Evolutionary conservation across 2,888 invertebrate genomes (phyloP).

Genomic region (Pseudococcus longispinus): DNA sequence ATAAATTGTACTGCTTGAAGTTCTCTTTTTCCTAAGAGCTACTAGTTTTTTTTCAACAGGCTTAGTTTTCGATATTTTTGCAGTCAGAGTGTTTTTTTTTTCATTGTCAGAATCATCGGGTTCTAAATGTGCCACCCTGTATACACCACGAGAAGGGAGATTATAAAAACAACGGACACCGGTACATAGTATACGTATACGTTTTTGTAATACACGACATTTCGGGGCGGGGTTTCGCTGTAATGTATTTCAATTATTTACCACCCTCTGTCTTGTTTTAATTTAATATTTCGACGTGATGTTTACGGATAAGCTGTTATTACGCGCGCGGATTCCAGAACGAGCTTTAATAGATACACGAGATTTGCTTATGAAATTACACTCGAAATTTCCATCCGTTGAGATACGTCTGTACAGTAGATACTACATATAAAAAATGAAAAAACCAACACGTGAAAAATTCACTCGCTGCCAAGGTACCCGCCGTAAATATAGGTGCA

Average conservation of each 20-base stretch:
- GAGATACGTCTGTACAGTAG: no score
- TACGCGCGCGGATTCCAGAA: not conserved
- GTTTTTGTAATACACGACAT: not conserved
- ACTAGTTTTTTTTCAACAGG: no score
- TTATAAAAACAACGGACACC: not conserved
- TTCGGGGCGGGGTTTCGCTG: not conserved
- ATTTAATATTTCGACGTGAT: constrained; percentile 24
- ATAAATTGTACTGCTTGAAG: no score
- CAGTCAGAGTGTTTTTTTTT: no score
- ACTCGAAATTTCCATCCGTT: not conserved
- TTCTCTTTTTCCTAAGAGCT: no score
- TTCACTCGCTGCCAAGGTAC: not conserved
- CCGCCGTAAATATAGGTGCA: not conserved
- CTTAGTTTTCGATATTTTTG: no score
- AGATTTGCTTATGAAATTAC: not conserved
- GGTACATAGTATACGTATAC: not conserved
- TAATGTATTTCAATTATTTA: constrained; percentile 31
- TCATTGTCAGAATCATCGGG: no score
- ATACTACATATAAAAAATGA: no score
- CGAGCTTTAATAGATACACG: not conserved
- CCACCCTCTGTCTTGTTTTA: constrained; percentile 28
- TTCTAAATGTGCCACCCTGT: no score
- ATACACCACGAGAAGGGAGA: not conserved
- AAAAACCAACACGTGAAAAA: not conserved
- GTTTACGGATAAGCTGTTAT: constrained; percentile 12